phyloP scores from a whole-genome alignment of 2,888 invertebrate species.

The Pollenia labialis region DNA sequence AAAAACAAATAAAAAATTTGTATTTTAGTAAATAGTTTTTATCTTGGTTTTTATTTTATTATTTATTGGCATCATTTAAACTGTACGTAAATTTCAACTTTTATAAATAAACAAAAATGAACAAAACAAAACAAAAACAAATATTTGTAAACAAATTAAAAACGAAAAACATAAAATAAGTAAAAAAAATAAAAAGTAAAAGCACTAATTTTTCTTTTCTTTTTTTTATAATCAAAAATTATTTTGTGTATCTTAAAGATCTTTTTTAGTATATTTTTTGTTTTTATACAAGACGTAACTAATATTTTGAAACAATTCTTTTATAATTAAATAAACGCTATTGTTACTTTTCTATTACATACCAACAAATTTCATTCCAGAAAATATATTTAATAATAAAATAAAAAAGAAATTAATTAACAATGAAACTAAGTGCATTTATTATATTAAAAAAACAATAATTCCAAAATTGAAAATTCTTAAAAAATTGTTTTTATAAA shows the following conservation, averaged over 20 bases:
- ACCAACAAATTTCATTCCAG: neutral
- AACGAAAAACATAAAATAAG: constrained; percentile 9
- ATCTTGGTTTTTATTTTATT: neutral
- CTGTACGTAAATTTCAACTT: constrained; percentile 4
- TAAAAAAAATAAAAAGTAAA: constrained; percentile 23
- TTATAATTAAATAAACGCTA: constrained; percentile 1
- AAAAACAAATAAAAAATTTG: neutral
- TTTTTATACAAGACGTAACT: constrained; percentile 23
- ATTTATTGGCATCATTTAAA: constrained; percentile 38
- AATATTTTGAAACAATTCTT: neutral
- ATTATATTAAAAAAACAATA: no score
- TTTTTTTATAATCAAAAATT: neutral
- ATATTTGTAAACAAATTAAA: constrained; percentile 50
- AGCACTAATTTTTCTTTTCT: neutral
- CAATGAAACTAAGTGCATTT: no score
- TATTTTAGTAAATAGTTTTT: neutral
- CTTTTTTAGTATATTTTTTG: constrained; percentile 37
- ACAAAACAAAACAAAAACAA: neutral
- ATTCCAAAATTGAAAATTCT: no score
- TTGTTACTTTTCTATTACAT: neutral
- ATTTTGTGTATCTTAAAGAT: constrained; percentile 8
- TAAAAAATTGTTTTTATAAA: no score
- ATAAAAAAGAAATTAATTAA: no score
- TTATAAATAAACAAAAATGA: constrained; percentile 40
- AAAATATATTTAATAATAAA: neutral